These are phyloP conservation scores for Oncorhynchus clarkii DNA, from an alignment of 2,113 vertebrate genomes.

Conservation along the genomic window DNA sequence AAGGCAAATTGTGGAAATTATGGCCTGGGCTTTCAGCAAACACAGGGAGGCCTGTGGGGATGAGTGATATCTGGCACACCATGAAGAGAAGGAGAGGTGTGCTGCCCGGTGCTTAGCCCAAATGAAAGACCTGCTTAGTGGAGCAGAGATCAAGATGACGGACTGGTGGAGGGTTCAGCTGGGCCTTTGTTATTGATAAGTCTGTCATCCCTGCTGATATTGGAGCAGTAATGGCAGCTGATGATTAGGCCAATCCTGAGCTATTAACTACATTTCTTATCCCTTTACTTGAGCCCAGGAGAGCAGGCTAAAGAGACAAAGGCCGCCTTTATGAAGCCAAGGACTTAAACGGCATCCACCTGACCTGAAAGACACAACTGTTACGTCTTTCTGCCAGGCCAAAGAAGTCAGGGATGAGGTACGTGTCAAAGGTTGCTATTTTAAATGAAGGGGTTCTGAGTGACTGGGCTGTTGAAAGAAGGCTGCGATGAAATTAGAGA, in stretches of 20 bases:
- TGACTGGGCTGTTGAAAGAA: constrained; percentile 83
- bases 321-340: constrained; percentile 75
- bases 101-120: constrained; percentile 77
- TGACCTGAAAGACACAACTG: constrained; percentile 90
- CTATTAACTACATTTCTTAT: constrained; percentile 93
- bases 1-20: constrained; percentile 78
- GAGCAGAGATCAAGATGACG: constrained; percentile 88
- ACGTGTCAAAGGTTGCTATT: constrained; percentile 88
- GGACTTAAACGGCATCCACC: constrained; percentile 77
- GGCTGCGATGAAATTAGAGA: constrained; percentile 83
- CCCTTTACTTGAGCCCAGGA: constrained; percentile 79
- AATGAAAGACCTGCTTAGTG: constrained; percentile 83
- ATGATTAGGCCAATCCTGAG: constrained; percentile 89
- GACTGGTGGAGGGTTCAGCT: constrained; percentile 75
- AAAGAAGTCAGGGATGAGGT: constrained; percentile 66
- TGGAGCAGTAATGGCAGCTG: constrained; percentile 87
- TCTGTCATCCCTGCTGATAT: constrained; percentile 93
- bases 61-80: constrained; percentile 83
- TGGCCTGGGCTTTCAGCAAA: constrained; percentile 68
- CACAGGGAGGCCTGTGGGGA: constrained; percentile 72
- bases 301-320: constrained; percentile 80
- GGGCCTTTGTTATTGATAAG: constrained; percentile 89
- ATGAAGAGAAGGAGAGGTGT: constrained; percentile 75
- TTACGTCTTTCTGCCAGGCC: constrained; percentile 74
- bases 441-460: constrained; percentile 82